Conservation (phyloP, 2,888 invertebrate genomes). For the Ramazzottius varieornatus region DNA sequence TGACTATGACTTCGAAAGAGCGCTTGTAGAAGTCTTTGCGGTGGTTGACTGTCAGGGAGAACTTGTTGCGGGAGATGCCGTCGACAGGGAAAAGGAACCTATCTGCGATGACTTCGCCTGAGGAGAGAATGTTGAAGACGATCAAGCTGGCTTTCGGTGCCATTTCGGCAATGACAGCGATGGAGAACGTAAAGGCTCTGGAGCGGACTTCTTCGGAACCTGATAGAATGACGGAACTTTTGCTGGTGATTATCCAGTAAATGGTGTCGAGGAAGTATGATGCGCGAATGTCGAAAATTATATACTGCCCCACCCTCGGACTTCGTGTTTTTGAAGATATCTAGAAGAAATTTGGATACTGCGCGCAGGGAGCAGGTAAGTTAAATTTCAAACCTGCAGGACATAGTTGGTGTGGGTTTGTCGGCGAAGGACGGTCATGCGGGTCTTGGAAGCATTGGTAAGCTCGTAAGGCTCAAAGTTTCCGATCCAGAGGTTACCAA, state of each 20-base stretch:
- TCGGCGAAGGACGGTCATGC: background rate
- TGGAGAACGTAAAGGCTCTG: slow-evolving; percentile 23
- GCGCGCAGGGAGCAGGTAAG: background rate
- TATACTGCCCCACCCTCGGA: background rate
- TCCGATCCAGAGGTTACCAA: background rate
- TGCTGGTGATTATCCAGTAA: background rate
- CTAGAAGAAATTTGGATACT: background rate
- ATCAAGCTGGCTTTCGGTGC: slow-evolving; percentile 69
- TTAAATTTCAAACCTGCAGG: too few species aligned
- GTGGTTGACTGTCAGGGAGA: slow-evolving; percentile 40
- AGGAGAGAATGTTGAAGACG: slow-evolving; percentile 51
- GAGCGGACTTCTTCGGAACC: slow-evolving; percentile 10
- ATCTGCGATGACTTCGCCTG: slow-evolving; percentile 64
- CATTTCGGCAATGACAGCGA: slow-evolving; percentile 31
- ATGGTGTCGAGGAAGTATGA: background rate
- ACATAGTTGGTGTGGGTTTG: background rate
- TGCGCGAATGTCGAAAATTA: background rate
- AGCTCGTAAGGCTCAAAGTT: background rate
- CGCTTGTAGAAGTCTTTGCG: slow-evolving; percentile 76
- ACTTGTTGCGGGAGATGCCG: slow-evolving; percentile 67
- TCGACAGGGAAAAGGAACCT: slow-evolving; percentile 86
- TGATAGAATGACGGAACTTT: background rate
- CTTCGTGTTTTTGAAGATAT: background rate
- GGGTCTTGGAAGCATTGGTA: background rate
- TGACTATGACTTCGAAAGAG: slow-evolving; percentile 69